A percentile compares a stretch with the other conserved stretches of the same genome.
Conservation (phyloP, 2,888 invertebrate genomes). For the Acanthococcus lagerstroemiae region DNA sequence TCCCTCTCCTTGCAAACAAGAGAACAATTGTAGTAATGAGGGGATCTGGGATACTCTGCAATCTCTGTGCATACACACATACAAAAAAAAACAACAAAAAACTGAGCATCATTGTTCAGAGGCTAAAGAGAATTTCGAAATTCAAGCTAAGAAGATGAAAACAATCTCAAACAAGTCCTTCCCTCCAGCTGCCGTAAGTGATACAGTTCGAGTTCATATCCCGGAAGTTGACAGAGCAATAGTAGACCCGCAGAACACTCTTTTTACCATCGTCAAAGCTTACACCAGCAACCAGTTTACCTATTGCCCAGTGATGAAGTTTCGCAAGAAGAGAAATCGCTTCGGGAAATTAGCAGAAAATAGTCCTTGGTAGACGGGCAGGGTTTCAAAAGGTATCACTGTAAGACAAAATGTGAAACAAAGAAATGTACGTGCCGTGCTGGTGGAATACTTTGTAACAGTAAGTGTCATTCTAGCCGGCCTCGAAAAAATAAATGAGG, state of each 20-base stretch:
- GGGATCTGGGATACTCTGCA: too few species aligned
- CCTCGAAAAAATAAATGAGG: neutral
- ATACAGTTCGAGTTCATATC: neutral
- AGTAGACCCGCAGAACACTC: neutral
- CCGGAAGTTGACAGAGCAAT: neutral
- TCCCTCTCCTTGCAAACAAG: too few species aligned
- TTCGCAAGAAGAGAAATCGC: constrained; percentile 8
- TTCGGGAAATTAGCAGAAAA: neutral
- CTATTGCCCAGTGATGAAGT: constrained; percentile 4
- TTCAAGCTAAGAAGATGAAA: neutral
- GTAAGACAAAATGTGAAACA: neutral
- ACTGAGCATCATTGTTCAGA: too few species aligned
- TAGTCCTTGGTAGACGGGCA: neutral
- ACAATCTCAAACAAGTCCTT: neutral
- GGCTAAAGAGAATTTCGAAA: neutral
- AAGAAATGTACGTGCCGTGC: neutral
- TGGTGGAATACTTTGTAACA: constrained; percentile 1
- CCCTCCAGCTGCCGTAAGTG: neutral
- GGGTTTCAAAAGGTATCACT: neutral
- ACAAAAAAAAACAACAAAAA: too few species aligned
- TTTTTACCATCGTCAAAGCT: neutral
- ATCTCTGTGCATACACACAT: too few species aligned
- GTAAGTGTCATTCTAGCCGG: neutral
- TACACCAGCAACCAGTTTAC: neutral
- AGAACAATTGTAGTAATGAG: too few species aligned